Evolutionary conservation across 2,797 vertebrate species (phyloP), one percentile per base, ranked within the genome.

Genomic region (Chelidonichthys spinosus): DNA sequence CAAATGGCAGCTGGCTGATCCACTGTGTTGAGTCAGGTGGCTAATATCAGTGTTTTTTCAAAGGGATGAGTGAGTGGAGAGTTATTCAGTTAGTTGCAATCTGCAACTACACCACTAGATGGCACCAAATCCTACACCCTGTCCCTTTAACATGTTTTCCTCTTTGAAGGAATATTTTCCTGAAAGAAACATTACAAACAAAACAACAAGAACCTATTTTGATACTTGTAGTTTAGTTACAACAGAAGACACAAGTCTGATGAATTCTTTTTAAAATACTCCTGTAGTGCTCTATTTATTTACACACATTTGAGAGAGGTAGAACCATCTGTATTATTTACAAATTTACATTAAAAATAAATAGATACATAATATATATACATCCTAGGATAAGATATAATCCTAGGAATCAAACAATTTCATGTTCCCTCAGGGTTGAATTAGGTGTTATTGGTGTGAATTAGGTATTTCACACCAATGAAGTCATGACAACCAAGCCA

Each of bases 261-360:
- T 55, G 6, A 40, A 7, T 2, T 11, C 6, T 67, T 71, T 71
- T 73, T 69, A 37, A 58, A 83, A 84, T 60, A 46, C 17, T 53
- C 32, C 14, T 4, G 53, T 79, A 54, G 25, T 76, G 54, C 25
- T 78, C 70, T 79, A 60, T 86, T 84, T 85, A 90, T 85, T 79
- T 86, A 88, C 67, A 87, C 44, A 56, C 65, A 59, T 61, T 52
- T 56, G 5, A 80, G 66, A 75, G 35, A 82, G 63, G 70, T 75
- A 82, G 56, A 84, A 75, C 63, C 10, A 79, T 81, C 53, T 89
- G 68, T 73, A 50, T 72, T 85, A 90, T 93, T 72, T 92, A 92
- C 89, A 92, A 62, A 90, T 87, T 68, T 79, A 90, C 81, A 91
- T 79, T 63, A 35, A 86, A 87, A 85, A 86, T 85, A 87, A 79